Percentiles rank a stretch among this genome's conserved stretches.
These are phyloP conservation scores for Paratrypauchen microcephalus DNA, from an alignment of 2,797 vertebrate genomes.

Conservation along the genomic window DNA sequence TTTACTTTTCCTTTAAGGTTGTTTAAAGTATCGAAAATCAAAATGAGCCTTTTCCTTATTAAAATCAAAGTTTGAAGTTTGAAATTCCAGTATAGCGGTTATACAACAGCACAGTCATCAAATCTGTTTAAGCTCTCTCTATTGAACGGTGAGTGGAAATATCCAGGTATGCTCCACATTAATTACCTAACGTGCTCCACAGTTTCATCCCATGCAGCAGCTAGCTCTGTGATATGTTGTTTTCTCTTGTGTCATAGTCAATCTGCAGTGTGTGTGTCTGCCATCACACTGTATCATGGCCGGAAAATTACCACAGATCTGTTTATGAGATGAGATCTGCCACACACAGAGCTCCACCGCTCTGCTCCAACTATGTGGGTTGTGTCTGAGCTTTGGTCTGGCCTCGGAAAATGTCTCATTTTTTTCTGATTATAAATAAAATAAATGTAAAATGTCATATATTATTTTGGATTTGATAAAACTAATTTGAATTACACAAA, in stretches of 20 bases:
- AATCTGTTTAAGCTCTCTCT: constrained; percentile 8
- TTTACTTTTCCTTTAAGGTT: too few relatives aligned
- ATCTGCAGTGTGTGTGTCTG: neutral
- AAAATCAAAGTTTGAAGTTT: too few relatives aligned
- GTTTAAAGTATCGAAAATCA: too few relatives aligned
- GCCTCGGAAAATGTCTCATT: too few relatives aligned
- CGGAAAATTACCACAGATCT: constrained; percentile 23
- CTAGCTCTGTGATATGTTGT: constrained; percentile 6
- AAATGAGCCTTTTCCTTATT: too few relatives aligned
- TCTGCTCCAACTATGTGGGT: neutral
- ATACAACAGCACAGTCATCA: neutral
- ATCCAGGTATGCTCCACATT: constrained; percentile 7
- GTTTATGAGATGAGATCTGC: constrained; percentile 15
- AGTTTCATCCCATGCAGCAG: neutral
- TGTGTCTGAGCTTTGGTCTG: too few relatives aligned
- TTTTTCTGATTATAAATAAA: too few relatives aligned
- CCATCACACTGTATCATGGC: neutral
- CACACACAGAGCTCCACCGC: neutral
- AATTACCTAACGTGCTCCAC: constrained; percentile 9
- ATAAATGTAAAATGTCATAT: too few relatives aligned
- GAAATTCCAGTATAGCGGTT: too few relatives aligned
- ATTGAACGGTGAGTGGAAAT: constrained; percentile 24
- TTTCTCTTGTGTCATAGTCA: constrained; percentile 1
- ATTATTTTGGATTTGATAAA: too few relatives aligned
- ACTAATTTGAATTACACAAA: too few relatives aligned